Evolutionary conservation across 2,113 vertebrate genomes (phyloP), one percentile per base, ranked within the genome.

Genomic region (Rhinoderma darwinii): DNA sequence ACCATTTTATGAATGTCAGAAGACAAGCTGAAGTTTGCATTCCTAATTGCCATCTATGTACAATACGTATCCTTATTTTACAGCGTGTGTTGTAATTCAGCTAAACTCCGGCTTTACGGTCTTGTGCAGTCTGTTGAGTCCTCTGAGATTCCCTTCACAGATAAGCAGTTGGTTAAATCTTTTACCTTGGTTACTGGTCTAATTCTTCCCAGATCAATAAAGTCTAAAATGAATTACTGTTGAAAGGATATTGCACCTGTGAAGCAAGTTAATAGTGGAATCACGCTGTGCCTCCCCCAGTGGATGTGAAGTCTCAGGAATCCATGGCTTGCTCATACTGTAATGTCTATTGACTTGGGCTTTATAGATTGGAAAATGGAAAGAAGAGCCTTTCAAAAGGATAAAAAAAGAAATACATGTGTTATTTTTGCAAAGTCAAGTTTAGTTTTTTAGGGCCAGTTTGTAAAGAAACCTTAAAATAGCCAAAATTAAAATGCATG

Each of bases 121-220:
- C 76, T 56, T 32, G 30, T 54, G 66, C 76, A 59, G 77, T 73
- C 76, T 73, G 76, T 81, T n/a, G 63, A 43, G 66, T 63, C 84
- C 84, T 43, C 47, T 39, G 84, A 73, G 84, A 86, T 86, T 86
- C 72, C 47, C 32, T 81, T 59, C 35, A 43, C 47, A 43, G 63
- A 86, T 86, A 86, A 81, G 77, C 47, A 68, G 61, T 50, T 80
- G 76, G 77, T 73, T 86, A 81, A 86, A 86, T 72, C 74, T 79
- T 47, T 79, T 86, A 78, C 84, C 77, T 81, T 56, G 76, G 76
- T 80, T 80, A 32, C 84, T 72, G 84, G 66, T 72, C 68, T 86
- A 81, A 81, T 86, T 86, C 63, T 81, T 39, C 25, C 63, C 77
- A 81, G 84, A 86, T 86, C 84, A 81, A 86, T 86, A 81, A 86